Conservation (phyloP, 1,140 invertebrate species). For the Cepaea nemoralis region DNA sequence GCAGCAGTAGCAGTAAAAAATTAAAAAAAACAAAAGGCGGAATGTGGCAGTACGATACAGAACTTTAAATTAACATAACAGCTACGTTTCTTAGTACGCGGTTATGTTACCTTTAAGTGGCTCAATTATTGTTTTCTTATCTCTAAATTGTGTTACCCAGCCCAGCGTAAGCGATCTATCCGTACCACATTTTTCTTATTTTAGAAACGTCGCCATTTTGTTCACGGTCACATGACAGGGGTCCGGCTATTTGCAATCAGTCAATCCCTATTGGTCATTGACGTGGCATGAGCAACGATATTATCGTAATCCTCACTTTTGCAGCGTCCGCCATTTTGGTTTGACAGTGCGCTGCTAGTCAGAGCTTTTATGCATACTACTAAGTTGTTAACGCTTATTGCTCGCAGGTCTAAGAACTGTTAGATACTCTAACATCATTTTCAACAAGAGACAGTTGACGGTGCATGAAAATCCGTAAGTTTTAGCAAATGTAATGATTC, state of each 20-base stretch:
- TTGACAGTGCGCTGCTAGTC: constrained; percentile 14
- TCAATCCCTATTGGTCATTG: constrained; percentile 49
- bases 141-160: too few relatives aligned
- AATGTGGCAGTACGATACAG: too few relatives aligned
- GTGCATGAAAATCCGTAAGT: background rate
- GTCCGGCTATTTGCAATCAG: background rate
- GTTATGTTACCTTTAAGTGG: too few relatives aligned
- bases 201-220: constrained; percentile 32
- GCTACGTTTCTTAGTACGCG: too few relatives aligned
- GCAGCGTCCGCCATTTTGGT: constrained; percentile 63
- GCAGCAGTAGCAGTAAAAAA: too few relatives aligned
- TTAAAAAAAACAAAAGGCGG: too few relatives aligned
- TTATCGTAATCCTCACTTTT: too few relatives aligned
- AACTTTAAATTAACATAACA: too few relatives aligned
- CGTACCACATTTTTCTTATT: background rate
- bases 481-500: background rate
- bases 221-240: constrained; percentile 46
- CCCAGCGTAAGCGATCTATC: too few relatives aligned
- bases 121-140: too few relatives aligned
- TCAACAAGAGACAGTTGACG: background rate
- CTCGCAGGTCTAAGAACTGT: background rate
- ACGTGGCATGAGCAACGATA: constrained; percentile 64
- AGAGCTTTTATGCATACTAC: background rate
- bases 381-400: background rate
- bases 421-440: background rate